Evolutionary conservation across 2,888 invertebrate species (phyloP).

Genomic region (Xestia sexstrigata): DNA sequence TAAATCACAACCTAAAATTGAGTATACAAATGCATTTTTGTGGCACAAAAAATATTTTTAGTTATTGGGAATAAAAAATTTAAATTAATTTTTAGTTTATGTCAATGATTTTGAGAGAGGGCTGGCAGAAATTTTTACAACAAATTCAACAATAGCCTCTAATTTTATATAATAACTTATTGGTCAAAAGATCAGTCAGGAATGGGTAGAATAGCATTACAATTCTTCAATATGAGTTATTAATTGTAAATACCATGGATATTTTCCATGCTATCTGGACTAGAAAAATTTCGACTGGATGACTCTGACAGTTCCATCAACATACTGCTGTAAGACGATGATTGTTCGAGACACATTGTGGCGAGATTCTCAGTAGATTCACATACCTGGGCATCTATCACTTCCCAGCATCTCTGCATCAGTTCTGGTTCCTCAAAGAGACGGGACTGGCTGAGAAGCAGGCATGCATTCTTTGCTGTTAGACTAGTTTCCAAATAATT

Average conservation of each 20-base stretch:
- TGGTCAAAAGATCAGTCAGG: slow-evolving; percentile 55
- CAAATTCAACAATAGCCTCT: slow-evolving; percentile 8
- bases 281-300: slow-evolving; percentile 83
- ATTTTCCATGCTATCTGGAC: slow-evolving; percentile 84
- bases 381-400: slow-evolving; percentile 98
- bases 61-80: slow-evolving; percentile 25
- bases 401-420: slow-evolving; percentile 99
- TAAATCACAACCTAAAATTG: slow-evolving; percentile 87
- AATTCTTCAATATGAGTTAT: slow-evolving; percentile 27
- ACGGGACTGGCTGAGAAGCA: slow-evolving; percentile 98
- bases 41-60: slow-evolving; percentile 69
- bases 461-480: slow-evolving; percentile 98
- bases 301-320: slow-evolving; percentile 85
- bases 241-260: slow-evolving; percentile 77
- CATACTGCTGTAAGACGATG: slow-evolving; percentile 87
- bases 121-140: slow-evolving; percentile 10
- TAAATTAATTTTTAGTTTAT: slow-evolving; percentile 61
- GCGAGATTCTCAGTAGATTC: slow-evolving; percentile 89
- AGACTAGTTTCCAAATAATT: slow-evolving; percentile 98
- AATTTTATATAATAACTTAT: slow-evolving; percentile 34
- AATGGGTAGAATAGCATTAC: slow-evolving; percentile 28
- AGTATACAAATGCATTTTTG: slow-evolving; percentile 73
- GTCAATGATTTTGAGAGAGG: slow-evolving; percentile 10
- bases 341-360: slow-evolving; percentile 82
- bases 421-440: slow-evolving; percentile 99